Base-by-base conservation (phyloP, 2,797 vertebrate genomes). In the Psittacula derbiana region DNA sequence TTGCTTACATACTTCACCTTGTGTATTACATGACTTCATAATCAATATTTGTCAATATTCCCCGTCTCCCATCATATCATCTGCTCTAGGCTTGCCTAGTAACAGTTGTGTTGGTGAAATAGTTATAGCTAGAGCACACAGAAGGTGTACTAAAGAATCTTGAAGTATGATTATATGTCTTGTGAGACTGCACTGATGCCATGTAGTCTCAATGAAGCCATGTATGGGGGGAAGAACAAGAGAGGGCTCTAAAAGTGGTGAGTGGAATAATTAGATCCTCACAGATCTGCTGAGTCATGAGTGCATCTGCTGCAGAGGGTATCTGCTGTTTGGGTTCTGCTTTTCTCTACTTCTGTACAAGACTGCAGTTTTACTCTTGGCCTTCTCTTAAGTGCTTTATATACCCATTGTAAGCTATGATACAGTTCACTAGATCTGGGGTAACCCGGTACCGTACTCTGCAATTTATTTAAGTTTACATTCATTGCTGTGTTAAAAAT, bases 401-500 rank as follows among this genome's bases (percentile, higher is more conserved):
- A 2, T 49, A 25, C 3, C 7, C 4, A 0, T 36, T 71, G 12
- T 46, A 76, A 73, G 16, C 31, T 69, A 8, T 0, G 1, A 10
- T 44, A 41, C 19, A 12, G 14, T 19, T 92, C 40, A 17, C 25
- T 41, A 65, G 33, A 4, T 5, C 15, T 75, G 28, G 38, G 36
- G 31, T 60, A 94, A 79, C n/a, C 11, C 5, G 44, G 6, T 43
- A 6, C 14, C 76, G 30, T 78, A 55, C 23, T 84, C 52, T 93
- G 33, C 71, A 72, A 43, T 33, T 88, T 86, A n/a, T 24, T 74
- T 33, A 36, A 55, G 20, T 82, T 96, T 90, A 41, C 57, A 74
- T 61, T 96, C 44, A 43, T 75, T 5, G 8, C 8, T 46, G 18
- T 66, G 43, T 82, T 96, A 86, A 93, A 94, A 95, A 93, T 74